Conservation (phyloP, 2,113 vertebrate species). For the Pitta sordida region DNA sequence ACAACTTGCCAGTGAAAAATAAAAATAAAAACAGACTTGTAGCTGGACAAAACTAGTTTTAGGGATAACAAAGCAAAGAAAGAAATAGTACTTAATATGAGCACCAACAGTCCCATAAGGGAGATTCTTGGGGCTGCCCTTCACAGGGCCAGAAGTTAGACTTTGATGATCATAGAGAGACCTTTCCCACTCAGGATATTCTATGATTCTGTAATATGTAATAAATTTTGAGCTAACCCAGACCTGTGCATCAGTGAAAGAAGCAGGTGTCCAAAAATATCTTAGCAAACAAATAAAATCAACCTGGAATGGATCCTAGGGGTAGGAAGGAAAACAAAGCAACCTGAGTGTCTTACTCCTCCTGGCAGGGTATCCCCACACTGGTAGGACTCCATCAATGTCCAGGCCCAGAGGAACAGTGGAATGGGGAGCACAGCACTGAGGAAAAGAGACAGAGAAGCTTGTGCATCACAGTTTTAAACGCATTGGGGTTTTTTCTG, state of each 20-base stretch:
- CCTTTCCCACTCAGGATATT: no score
- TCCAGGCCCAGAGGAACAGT: neutral
- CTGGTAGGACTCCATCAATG: rapidly evolving
- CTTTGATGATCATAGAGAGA: no score
- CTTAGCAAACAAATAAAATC: neutral
- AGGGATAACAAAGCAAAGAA: neutral
- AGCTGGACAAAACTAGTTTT: neutral
- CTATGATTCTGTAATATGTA: neutral
- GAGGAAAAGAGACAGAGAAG: neutral
- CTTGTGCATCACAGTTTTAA: neutral
- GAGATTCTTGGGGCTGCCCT: no score
- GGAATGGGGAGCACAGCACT: neutral
- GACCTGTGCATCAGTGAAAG: neutral
- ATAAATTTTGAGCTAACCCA: neutral
- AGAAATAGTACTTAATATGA: neutral
- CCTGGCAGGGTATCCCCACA: neutral
- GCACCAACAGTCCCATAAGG: neutral
- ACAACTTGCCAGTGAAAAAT: neutral
- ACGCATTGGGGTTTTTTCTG: neutral
- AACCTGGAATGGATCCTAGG: neutral
- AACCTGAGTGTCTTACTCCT: neutral
- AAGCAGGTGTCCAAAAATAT: neutral
- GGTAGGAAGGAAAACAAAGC: neutral
- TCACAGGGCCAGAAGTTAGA: no score
- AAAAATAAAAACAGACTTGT: neutral